Base-by-base conservation (phyloP, 64 coral and sea anemone genomes). In the Montipora foliosa region DNA sequence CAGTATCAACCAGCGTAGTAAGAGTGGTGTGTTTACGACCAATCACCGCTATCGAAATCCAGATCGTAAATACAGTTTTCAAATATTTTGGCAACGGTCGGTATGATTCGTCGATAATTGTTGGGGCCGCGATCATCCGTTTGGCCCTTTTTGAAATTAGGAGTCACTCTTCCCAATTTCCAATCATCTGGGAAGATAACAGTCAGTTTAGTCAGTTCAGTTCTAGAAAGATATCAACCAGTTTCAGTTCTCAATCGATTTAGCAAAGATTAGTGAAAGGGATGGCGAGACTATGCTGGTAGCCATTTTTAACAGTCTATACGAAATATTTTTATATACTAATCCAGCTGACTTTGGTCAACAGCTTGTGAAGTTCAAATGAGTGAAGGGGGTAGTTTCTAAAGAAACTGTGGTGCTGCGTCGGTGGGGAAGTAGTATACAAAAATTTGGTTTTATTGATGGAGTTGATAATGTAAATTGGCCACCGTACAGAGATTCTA, bases 1-100 rank as follows among this genome's bases (percentile, higher is more conserved):
- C 76, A 47, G 87, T 10, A 44, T 89, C 87, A 2, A 89, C 8
- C 50, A 89, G n/a, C 10, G 87, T 51, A 58, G 87, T 89, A 76
- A 89, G 44, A 7, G 87, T 89, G 21, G 72, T 89, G 70, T 89
- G 72, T 47, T 77, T 29, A 29, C 29, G 29, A 29, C 29, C 29
- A 29, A 29, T 29, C 29, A 29, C 29, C 29, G 49, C 9, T 50
- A 77, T 13, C 74, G 69, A 25, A 89, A 89, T 21, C 87, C 73
- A 55, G 0, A 89, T 68, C 6, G 47, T 52, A 80, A 7, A 80
- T 59, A 80, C 47, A 25, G 61, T 84, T 84, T 83, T 83, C 49
- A 15, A 83, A 53, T 14, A 84, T 84, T 59, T 84, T 84, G 19
- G 81, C 48, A 62, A 84, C 13, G 11, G 57, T 24, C 10, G 81